Base-by-base conservation (phyloP, 1,140 invertebrate genomes). In the Muscidifurax raptorellus region DNA sequence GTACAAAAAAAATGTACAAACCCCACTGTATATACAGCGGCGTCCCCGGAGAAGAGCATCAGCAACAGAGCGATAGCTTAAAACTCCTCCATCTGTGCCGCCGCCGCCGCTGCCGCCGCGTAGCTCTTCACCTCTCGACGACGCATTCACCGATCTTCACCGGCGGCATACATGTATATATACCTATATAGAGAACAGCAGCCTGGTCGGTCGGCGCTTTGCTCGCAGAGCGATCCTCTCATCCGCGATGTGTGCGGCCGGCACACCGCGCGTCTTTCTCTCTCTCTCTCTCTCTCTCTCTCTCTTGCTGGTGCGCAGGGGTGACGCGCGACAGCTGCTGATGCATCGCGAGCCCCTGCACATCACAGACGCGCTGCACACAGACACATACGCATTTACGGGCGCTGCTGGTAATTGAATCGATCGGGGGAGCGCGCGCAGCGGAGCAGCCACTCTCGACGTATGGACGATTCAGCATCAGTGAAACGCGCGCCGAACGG, bases 341-440 rank as follows among this genome's bases (percentile, higher is more conserved):
- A 88, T 91, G 88, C 87, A 89, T 90, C 88, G 88, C 86, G 87
- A 87, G 85, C 76, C 85, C 80, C 71, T 74, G 75, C 87, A 80
- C 80, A 27, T 28, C 66, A 87, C 89, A 47, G 2, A 52, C n/a
- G n/a, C 44, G 44, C n/a, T n/a, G n/a, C 32, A 28, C 32, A 52
- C 32, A 44, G 27, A 44, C 88, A 89, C 89, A 89, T 86, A 66
- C 75, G 27, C 75, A 52, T 77, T 77, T 52, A 52, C 75, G n/a
- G 40, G 75, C 80, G 72, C 79, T 15, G 89, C 88, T 88, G 90
- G 90, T 90, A 90, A 90, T 91, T 90, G 89, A 90, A 89, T 89
- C 87, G 90, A 59, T 59, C 52, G 52, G 52, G 52, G 47, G 76
- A 15, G 28, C 6, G 18, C 18, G 27, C 22, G 44, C 44, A 15